Evolutionary conservation across 2,113 vertebrate genomes (phyloP), one percentile per base, ranked within the genome.

Genomic region (Salvator merianae): DNA sequence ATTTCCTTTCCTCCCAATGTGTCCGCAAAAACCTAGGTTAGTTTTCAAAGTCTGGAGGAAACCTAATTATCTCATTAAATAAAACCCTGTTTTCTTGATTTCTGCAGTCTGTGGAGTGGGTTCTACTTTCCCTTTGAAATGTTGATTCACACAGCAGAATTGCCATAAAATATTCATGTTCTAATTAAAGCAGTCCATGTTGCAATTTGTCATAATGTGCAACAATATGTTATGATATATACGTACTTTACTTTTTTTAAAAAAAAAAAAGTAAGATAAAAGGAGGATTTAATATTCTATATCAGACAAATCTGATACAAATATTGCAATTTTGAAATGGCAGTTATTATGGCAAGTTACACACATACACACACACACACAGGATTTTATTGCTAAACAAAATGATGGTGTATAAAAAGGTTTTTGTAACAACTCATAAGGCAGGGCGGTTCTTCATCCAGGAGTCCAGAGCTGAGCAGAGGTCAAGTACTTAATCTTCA

Each of bases 111-210:
- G 89, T 94, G 91, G 5, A 9, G 89, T 89, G 89, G 91, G 91
- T 89, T 92, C 92, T 92, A 86, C 91, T 91, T 93, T 93, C 86
- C 89, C 92, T 95, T 95, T 94, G 93, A 95, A 95, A 93, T 92
- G 93, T 93, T 93, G 92, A 90, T 93, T 92, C 85, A 74, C 90
- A 85, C 88, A 82, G 89, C 82, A 94, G 93, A 93, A 93, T 93
- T 92, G 91, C 92, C 89, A 93, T 93, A 92, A 94, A 93, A 95
- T 95, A 95, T 94, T 95, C 93, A 93, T 95, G 91, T 91, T 93
- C 92, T 92, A 95, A 95, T 95, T 94, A 95, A 95, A 93, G 90
- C 91, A 88, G 92, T 88, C 88, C 89, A 84, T 92, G 91, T 89
- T 91, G 92, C 91, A 88, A 90, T 93, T 94, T 92, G 89, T 93